phyloP scores from a whole-genome alignment of 2,888 invertebrate species.

The Drosophila fungiperda region DNA sequence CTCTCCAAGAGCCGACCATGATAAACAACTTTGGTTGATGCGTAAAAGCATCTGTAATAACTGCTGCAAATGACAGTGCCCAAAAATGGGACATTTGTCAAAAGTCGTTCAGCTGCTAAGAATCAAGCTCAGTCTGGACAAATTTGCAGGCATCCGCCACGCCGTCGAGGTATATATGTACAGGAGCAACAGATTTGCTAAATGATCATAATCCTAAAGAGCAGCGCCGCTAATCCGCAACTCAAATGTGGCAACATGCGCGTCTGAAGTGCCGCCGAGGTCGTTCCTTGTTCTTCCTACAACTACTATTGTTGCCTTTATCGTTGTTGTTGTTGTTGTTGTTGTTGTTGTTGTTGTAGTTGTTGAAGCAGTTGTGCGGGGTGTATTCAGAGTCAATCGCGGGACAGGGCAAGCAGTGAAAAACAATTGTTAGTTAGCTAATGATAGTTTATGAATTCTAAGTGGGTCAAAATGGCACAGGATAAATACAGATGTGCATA shows the following conservation, averaged over 20 bases:
- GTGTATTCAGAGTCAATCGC: conserved; percentile 25
- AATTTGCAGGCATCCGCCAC: conserved; percentile 50
- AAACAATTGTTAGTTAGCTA: conserved; percentile 44
- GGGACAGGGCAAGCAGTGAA: conserved; percentile 24
- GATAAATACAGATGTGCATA: conserved; percentile 7
- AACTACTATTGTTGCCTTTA: conserved; percentile 2
- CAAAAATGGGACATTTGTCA: conserved; percentile 72
- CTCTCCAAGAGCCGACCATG: conserved; percentile 9
- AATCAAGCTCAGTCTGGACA: not conserved
- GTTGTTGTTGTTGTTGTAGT: not conserved
- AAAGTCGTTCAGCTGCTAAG: conserved; percentile 49
- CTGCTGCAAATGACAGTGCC: not conserved
- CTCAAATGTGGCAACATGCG: conserved; percentile 83
- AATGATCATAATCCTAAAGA: conserved; percentile 84
- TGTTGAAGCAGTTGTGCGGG: conserved; percentile 2
- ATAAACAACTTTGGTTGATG: conserved; percentile 32
- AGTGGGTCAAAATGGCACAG: conserved; percentile 69
- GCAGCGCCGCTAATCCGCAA: conserved; percentile 83
- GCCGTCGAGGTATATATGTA: conserved; percentile 44
- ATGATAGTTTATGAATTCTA: conserved; percentile 69
- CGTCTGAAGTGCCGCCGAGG: conserved; percentile 74
- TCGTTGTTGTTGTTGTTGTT: not conserved
- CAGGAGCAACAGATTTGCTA: conserved; percentile 85
- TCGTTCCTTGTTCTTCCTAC: conserved; percentile 29
- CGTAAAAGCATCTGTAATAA: conserved; percentile 28